Evolutionary conservation across 2,888 invertebrate species (phyloP), one percentile per base, ranked within the genome.

Genomic region (Taenaris catops): DNA sequence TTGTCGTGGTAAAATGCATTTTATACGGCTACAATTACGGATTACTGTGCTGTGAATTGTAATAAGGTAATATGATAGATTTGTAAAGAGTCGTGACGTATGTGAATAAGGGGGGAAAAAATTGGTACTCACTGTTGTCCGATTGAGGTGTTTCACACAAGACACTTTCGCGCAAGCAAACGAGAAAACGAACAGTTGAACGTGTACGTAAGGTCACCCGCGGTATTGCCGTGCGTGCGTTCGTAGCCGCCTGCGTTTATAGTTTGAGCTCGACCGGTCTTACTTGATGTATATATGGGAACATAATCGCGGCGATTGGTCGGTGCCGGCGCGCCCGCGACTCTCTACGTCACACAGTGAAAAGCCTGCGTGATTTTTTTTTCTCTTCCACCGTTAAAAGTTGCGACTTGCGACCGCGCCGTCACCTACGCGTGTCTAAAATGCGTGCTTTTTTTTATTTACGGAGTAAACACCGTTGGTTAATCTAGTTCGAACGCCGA

Each of bases 201-300:
- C 21, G 16, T 21, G 41, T 46, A 49, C 51, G 52, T 37, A 28
- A 41, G 38, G 43, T 52, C 51, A 52, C 53, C 37, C 48, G 46
- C 52, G 53, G 37, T 36, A 27, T 31, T 21, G 39, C 41, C 35
- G 44, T 39, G 51, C 78, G 80, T 80, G 75, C 74, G 73, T 55
- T 55, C 66, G 25, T 42, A 41, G 45, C 66, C 51, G 55, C 60
- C 60, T 55, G 47, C 61, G 60, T 56, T 55, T 50, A 54, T 61
- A 63, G 66, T 74, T 78, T 81, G 80, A 60, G 60, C 58, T 54
- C 53, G 54, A 37, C 48, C 56, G 56, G 56, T 53, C 53, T 42
- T 48, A 48, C 49, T 54, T 61, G 65, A 65, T 62, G 76, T 75
- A 72, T 81, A 75, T 78, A 81, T 63, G 58, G 59, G 54, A 52